Conservation (phyloP, 2,113 vertebrate species). For the Laticauda laticaudata region DNA sequence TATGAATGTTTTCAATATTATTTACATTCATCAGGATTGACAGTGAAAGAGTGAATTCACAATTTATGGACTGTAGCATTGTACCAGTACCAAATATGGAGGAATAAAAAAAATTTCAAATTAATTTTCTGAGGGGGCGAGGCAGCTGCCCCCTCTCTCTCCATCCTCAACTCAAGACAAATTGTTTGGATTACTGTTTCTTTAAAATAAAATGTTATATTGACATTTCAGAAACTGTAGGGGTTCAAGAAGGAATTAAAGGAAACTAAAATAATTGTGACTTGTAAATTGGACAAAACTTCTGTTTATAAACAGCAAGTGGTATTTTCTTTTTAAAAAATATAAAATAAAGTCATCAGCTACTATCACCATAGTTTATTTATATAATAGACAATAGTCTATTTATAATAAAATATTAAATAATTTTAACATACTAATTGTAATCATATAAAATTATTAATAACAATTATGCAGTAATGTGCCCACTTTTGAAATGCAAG, state of each 20-base stretch:
- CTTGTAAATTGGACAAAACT: constrained; percentile 42
- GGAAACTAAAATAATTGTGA: constrained; percentile 27
- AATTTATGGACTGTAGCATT: constrained; percentile 48
- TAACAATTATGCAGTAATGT: background rate
- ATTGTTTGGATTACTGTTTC: constrained; percentile 20
- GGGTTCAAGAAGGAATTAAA: constrained; percentile 1
- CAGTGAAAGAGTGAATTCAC: constrained; percentile 47
- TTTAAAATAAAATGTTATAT: constrained; percentile 1
- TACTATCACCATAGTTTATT: no score
- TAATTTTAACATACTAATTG: background rate
- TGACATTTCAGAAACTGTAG: constrained; percentile 13
- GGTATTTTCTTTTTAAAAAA: constrained; percentile 36
- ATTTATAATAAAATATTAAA: background rate
- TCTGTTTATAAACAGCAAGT: constrained; percentile 36
- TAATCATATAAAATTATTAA: background rate
- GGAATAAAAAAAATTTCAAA: constrained; percentile 25
- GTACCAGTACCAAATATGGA: constrained; percentile 27
- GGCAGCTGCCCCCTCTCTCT: background rate
- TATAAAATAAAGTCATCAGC: constrained; percentile 15
- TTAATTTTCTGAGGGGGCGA: constrained; percentile 15
- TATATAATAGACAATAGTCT: no score
- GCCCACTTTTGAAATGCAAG: constrained; percentile 47
- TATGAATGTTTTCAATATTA: constrained; percentile 70
- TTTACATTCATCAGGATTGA: constrained; percentile 60
- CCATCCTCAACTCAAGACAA: background rate